phyloP scores from a whole-genome alignment of 1,140 invertebrate genomes.

The Asbolus verrucosus region DNA sequence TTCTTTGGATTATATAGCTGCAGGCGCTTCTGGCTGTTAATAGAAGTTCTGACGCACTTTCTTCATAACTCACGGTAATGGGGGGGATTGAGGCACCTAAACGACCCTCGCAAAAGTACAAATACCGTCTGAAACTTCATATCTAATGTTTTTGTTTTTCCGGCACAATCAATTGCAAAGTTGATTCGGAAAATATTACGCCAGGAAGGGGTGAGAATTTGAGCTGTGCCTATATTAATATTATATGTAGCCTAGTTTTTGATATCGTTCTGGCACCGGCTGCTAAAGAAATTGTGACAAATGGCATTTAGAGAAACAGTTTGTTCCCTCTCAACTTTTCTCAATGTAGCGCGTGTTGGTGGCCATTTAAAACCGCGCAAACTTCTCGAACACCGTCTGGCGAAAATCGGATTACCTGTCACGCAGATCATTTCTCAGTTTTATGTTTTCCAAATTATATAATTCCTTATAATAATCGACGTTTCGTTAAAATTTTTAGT shows the following conservation, averaged over 20 bases:
- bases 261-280: constrained; percentile 45
- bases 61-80: constrained; percentile 55
- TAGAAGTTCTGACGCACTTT: constrained; percentile 57
- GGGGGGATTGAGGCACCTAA: constrained; percentile 40
- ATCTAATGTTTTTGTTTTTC: constrained; percentile 51
- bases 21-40: constrained; percentile 51
- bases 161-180: constrained; percentile 34
- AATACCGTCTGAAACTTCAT: constrained; percentile 44
- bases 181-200: constrained; percentile 37
- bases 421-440: constrained; percentile 46
- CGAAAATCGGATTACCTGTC: constrained; percentile 53
- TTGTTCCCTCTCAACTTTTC: constrained; percentile 53
- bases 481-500: neutral
- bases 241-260: constrained; percentile 33
- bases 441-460: constrained; percentile 26
- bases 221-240: constrained; percentile 21
- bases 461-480: constrained; percentile 16
- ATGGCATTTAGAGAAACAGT: constrained; percentile 54
- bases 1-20: constrained; percentile 56
- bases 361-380: constrained; percentile 55
- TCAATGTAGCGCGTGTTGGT: constrained; percentile 50
- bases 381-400: constrained; percentile 52
- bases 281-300: constrained; percentile 56
- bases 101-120: constrained; percentile 45
- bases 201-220: constrained; percentile 14